phyloP scores from a whole-genome alignment of 2,888 invertebrate species.

The Drosophila leonis region DNA sequence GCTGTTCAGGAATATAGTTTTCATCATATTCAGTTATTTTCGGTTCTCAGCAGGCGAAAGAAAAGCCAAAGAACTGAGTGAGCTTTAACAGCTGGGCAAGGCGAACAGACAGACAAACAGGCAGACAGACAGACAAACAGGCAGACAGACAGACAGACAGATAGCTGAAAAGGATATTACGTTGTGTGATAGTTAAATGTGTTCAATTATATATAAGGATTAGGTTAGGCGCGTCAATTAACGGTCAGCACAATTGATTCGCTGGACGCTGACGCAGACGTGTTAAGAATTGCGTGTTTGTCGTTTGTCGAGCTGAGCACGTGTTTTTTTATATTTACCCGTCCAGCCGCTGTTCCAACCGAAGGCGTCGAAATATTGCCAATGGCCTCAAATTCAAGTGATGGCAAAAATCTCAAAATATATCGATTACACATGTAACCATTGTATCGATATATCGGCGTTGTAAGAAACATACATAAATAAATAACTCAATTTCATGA shows the following conservation, averaged over 20 bases:
- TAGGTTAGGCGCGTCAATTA: conserved; percentile 22
- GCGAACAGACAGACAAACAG: neutral
- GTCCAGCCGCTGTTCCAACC: conserved; percentile 39
- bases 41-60: neutral
- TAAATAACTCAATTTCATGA: neutral
- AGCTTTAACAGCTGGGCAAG: neutral
- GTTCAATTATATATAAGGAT: neutral
- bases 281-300: neutral
- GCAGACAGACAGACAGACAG: neutral
- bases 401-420: neutral
- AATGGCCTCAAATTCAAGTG: conserved; percentile 10
- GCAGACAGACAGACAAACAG: neutral
- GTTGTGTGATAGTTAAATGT: neutral
- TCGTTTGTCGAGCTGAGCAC: conserved; percentile 28
- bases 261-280: neutral
- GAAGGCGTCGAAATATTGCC: conserved; percentile 27
- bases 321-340: conserved; percentile 52
- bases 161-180: neutral
- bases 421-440: neutral
- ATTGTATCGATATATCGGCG: neutral
- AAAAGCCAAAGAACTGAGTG: neutral
- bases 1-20: neutral
- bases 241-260: neutral
- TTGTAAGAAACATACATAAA: neutral
- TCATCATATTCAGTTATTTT: neutral